Percentiles rank a stretch among this genome's conserved stretches.
These are phyloP conservation scores for Halictus quadricinctus DNA, from an alignment of 2,888 invertebrate genomes.

Conservation along the genomic window DNA sequence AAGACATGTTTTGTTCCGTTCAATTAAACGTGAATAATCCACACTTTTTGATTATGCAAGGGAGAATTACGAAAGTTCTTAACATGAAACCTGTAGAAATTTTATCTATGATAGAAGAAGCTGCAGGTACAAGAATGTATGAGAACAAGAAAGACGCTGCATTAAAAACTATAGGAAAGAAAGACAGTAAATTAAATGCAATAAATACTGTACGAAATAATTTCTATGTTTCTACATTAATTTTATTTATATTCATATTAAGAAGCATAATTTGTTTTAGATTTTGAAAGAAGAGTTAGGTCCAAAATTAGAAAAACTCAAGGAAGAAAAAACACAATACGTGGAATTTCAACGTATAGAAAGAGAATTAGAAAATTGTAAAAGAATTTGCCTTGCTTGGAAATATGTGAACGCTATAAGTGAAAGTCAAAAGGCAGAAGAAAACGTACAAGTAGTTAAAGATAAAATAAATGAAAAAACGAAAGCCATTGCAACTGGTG, in stretches of 20 bases:
- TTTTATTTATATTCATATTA: not conserved
- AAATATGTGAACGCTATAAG: constrained; percentile 85
- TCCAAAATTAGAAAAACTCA: constrained; percentile 93
- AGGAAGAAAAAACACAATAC: constrained; percentile 92
- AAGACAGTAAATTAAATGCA: constrained; percentile 94
- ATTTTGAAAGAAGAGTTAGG: constrained; percentile 92
- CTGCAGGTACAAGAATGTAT: constrained; percentile 98
- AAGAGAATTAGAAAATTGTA: constrained; percentile 92
- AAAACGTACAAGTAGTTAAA: constrained; percentile 84
- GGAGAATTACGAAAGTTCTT: constrained; percentile 98
- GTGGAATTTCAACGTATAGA: constrained; percentile 94
- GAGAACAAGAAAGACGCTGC: constrained; percentile 95
- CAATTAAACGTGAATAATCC: constrained; percentile 99
- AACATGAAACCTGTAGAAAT: constrained; percentile 99
- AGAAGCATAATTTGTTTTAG: constrained; percentile 77
- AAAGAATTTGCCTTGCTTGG: constrained; percentile 89
- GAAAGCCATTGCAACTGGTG: constrained; percentile 84
- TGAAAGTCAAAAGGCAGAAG: constrained; percentile 84
- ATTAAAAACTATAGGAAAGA: constrained; percentile 94
- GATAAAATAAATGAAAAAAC: constrained; percentile 85
- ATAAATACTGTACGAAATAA: constrained; percentile 87
- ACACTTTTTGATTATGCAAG: constrained; percentile 99
- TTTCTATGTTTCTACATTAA: not conserved
- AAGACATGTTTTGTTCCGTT: constrained; percentile 97
- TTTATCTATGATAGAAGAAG: constrained; percentile 98